Evolutionary conservation across 1,140 invertebrate species (phyloP), one percentile per base, ranked within the genome.

Genomic region (Tachypleus tridentatus): DNA sequence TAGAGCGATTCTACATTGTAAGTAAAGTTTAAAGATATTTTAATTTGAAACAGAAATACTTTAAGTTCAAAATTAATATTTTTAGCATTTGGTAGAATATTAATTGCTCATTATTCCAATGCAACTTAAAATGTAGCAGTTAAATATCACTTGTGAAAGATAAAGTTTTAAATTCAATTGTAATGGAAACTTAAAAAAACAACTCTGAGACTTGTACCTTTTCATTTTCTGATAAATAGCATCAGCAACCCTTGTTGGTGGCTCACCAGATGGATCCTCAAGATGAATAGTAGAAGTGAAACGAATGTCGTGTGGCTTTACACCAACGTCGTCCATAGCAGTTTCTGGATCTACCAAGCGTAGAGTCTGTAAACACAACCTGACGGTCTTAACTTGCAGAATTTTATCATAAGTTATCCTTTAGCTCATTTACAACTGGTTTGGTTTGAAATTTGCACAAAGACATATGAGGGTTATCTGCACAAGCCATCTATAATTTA

Each of bases 261-360:
- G 84, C 49, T 58, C 54, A 53, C 59, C 61, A 4, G 85, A 89
- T 8, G 82, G 81, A 77, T 94, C 91, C 70, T 91, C 84, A 64
- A 96, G 81, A 68, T 86, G 82, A 0, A 96, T 83, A 64, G 89
- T 92, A 47, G 91, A 94, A 1, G 93, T 96, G 75, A 97, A 97
- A 60, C 89, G 82, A 60, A 92, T 76, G 70, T 86, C 5, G 87
- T 85, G 75, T 74, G 80, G 78, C 65, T 86, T 87, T 51, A 97
- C 86, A 59, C 92, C 93, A 49, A 91, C 84, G 75, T 96, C 91
- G 75, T 88, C 86, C 69, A 90, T 87, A 4, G 93, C 90, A 73
- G 91, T 86, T 69, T 91, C 89, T 5, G 94, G 84, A 75, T 95
- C 91, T 76, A 96, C 83, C 49, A 97, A 80, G 29, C 29, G 29